A percentile compares a stretch with the other conserved stretches of the same genome.
phyloP scores from a whole-genome alignment of 2,113 vertebrate species.

The Amphiprion percula region DNA sequence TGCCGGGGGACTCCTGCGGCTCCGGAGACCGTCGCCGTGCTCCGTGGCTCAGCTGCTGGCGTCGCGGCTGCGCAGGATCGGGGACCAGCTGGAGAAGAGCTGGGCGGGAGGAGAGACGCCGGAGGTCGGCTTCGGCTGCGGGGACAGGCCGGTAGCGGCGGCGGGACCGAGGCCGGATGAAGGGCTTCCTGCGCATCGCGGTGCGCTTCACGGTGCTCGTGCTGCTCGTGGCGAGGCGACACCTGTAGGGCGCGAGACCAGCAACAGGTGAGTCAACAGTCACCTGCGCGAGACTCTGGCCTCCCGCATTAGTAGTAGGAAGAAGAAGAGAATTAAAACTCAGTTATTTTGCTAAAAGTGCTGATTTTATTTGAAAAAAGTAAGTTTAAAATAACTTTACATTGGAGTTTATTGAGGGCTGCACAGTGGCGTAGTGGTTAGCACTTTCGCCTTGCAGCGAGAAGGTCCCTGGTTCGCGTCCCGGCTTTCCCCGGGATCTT shows the following conservation, averaged over 20 bases:
- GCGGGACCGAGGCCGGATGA: slow-evolving; percentile 49
- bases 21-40: slow-evolving; percentile 73
- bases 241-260: slow-evolving; percentile 82
- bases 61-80: slow-evolving; percentile 85
- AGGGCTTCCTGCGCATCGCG: slow-evolving; percentile 78
- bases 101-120: slow-evolving; percentile 36
- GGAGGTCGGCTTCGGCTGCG: slow-evolving; percentile 25
- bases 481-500: too few species aligned
- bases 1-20: slow-evolving; percentile 74
- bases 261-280: slow-evolving; percentile 83
- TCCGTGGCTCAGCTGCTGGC: slow-evolving; percentile 82
- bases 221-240: slow-evolving; percentile 84
- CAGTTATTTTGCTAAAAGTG: too few species aligned
- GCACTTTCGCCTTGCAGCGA: too few species aligned
- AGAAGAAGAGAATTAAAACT: too few species aligned
- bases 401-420: too few species aligned
- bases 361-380: too few species aligned
- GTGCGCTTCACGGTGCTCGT: slow-evolving; percentile 83
- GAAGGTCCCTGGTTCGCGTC: too few species aligned
- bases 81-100: slow-evolving; percentile 86
- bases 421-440: too few species aligned
- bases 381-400: too few species aligned
- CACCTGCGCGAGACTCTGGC: neutral
- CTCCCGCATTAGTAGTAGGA: too few species aligned
- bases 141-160: neutral